Conservation (phyloP, 2,797 vertebrate genomes). For the Phataginus tricuspis region DNA sequence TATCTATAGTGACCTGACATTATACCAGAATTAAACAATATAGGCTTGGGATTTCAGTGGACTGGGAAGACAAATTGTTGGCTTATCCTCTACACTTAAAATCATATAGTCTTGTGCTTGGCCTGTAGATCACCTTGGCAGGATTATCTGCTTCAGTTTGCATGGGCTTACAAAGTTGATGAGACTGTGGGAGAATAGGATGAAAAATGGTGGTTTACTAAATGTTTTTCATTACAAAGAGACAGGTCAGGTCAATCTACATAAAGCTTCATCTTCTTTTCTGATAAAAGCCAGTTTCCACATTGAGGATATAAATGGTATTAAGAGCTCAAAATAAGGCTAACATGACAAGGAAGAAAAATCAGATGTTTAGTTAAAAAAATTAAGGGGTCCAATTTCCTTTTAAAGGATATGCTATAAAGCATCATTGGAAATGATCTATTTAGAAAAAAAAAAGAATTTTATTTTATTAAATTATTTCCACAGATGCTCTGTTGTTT, state of each 20-base stretch:
- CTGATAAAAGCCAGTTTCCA: not conserved
- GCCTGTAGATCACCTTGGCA: constrained; percentile 70
- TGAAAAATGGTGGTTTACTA: constrained; percentile 49
- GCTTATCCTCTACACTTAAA: constrained; percentile 60
- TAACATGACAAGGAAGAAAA: constrained; percentile 23
- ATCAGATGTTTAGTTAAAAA: constrained; percentile 40
- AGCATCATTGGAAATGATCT: constrained; percentile 24
- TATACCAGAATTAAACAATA: constrained; percentile 53
- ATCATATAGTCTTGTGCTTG: constrained; percentile 51
- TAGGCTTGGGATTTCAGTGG: constrained; percentile 17
- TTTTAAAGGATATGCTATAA: constrained; percentile 52
- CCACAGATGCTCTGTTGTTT: constrained; percentile 26
- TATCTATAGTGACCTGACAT: constrained; percentile 70
- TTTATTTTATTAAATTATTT: constrained; percentile 61
- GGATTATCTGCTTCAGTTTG: constrained; percentile 61
- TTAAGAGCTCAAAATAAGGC: constrained; percentile 51
- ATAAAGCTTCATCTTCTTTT: not conserved
- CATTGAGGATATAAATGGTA: constrained; percentile 16
- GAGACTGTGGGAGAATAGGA: constrained; percentile 35
- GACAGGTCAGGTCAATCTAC: not conserved
- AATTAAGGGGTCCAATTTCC: constrained; percentile 30
- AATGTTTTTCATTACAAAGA: constrained; percentile 67
- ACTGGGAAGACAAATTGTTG: constrained; percentile 65
- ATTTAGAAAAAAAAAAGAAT: not conserved
- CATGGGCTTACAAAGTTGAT: constrained; percentile 17